A percentile compares a stretch with the other conserved stretches of the same genome.
phyloP scores from a whole-genome alignment of 2,113 vertebrate species.

The Larimichthys crocea region DNA sequence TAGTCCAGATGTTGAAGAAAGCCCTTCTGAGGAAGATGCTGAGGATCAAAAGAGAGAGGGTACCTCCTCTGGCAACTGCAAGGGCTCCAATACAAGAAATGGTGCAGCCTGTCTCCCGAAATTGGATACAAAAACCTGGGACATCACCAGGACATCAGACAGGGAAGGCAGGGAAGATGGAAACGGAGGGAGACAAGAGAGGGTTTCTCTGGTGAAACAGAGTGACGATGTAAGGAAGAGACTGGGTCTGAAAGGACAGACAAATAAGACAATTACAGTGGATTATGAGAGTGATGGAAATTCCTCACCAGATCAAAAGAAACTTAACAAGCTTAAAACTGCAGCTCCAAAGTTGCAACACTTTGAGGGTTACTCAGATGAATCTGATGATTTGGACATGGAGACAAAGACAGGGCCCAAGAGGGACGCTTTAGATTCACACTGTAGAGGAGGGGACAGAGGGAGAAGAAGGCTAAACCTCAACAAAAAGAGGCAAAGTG shows the following conservation, averaged over 20 bases:
- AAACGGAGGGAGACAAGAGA: slow-evolving; percentile 63
- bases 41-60: slow-evolving; percentile 36
- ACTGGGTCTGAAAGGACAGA: slow-evolving; percentile 55
- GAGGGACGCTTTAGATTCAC: slow-evolving; percentile 5
- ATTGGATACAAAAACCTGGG: slow-evolving; percentile 31
- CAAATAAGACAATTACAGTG: slow-evolving; percentile 39
- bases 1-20: slow-evolving; percentile 38
- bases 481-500: slow-evolving; percentile 44
- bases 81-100: slow-evolving; percentile 36
- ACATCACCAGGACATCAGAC: slow-evolving; percentile 74
- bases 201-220: slow-evolving; percentile 60
- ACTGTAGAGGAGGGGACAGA: background rate
- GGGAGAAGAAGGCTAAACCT: background rate
- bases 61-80: slow-evolving; percentile 16
- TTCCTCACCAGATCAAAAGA: slow-evolving; percentile 50
- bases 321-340: slow-evolving; percentile 16
- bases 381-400: slow-evolving; percentile 89
- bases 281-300: slow-evolving; percentile 44
- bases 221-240: slow-evolving; percentile 73
- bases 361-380: slow-evolving; percentile 80
- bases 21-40: slow-evolving; percentile 54
- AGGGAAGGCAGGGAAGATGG: slow-evolving; percentile 37
- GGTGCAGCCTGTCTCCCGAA: background rate
- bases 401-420: slow-evolving; percentile 11
- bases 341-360: background rate